phyloP scores from a whole-genome alignment of 2,888 invertebrate genomes.

The Petrophora chlorosata region DNA sequence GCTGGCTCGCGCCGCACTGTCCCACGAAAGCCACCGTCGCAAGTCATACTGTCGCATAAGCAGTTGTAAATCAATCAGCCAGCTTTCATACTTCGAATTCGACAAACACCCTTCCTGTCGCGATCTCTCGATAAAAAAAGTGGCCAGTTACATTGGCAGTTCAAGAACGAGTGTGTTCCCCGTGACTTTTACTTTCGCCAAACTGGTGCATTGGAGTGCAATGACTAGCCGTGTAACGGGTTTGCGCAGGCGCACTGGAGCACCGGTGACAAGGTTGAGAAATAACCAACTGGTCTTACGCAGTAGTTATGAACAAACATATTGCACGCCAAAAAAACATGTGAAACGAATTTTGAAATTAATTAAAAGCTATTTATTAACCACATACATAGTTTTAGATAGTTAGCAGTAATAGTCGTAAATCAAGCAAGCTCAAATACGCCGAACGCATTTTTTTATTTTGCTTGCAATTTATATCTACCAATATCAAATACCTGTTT shows the following conservation, averaged over 20 bases:
- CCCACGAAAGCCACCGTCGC: slow-evolving; percentile 34
- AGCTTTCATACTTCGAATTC: slow-evolving; percentile 41
- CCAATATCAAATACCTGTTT: no score
- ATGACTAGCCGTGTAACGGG: slow-evolving; percentile 63
- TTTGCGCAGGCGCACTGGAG: slow-evolving; percentile 60
- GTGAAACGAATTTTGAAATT: background rate
- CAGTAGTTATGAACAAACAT: slow-evolving; percentile 48
- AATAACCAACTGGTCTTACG: slow-evolving; percentile 63
- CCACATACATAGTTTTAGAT: slow-evolving; percentile 32
- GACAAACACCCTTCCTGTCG: slow-evolving; percentile 34
- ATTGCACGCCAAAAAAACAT: background rate
- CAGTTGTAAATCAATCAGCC: slow-evolving; percentile 50
- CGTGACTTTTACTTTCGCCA: slow-evolving; percentile 76
- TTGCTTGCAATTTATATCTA: no score
- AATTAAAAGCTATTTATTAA: slow-evolving; percentile 5
- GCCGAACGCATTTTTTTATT: slow-evolving; percentile 1
- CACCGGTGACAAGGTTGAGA: slow-evolving; percentile 80
- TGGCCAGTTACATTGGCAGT: slow-evolving; percentile 29
- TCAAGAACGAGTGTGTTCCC: slow-evolving; percentile 42
- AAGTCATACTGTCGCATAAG: slow-evolving; percentile 19
- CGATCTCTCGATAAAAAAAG: slow-evolving; percentile 28
- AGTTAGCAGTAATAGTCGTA: slow-evolving; percentile 25
- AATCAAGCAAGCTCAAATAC: slow-evolving; percentile 11
- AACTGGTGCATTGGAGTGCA: slow-evolving; percentile 65
- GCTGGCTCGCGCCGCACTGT: slow-evolving; percentile 17